Conservation (phyloP, 2,888 invertebrate genomes). For the Gortyna flavago region DNA sequence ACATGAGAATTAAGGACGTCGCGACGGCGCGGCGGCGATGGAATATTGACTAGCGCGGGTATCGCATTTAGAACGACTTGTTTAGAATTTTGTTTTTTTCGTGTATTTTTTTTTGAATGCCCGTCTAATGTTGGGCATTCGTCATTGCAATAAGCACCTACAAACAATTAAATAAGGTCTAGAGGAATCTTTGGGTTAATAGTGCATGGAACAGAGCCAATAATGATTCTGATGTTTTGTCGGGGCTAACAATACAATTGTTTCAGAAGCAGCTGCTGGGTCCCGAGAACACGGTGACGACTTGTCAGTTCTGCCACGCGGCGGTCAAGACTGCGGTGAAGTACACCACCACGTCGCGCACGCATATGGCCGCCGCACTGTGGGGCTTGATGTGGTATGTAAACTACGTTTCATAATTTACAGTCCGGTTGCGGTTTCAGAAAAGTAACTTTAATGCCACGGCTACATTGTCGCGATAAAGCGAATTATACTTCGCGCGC, state of each 20-base stretch:
- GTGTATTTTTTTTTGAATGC: neutral
- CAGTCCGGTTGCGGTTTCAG: neutral
- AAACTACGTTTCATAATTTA: neutral
- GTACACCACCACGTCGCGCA: conserved; percentile 76
- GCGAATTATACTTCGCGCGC: neutral
- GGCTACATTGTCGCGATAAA: neutral
- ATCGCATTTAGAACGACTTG: neutral
- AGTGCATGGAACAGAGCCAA: neutral
- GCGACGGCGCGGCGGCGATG: no score
- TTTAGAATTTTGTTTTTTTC: neutral
- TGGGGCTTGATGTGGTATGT: conserved; percentile 66
- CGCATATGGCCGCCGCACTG: conserved; percentile 76
- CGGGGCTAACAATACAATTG: neutral
- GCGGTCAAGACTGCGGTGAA: conserved; percentile 79
- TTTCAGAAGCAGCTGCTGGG: conserved; percentile 72
- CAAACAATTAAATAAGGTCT: neutral
- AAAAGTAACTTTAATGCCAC: neutral
- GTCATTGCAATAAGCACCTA: neutral
- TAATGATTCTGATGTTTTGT: neutral
- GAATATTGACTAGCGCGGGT: neutral
- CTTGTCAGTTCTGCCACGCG: conserved; percentile 78
- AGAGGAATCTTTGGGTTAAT: neutral
- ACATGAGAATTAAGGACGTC: conserved; percentile 1
- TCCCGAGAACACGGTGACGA: conserved; percentile 76
- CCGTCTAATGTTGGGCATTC: neutral